Evolutionary conservation across 2,888 invertebrate genomes (phyloP).

Genomic region (Zygogramma bicolorata): DNA sequence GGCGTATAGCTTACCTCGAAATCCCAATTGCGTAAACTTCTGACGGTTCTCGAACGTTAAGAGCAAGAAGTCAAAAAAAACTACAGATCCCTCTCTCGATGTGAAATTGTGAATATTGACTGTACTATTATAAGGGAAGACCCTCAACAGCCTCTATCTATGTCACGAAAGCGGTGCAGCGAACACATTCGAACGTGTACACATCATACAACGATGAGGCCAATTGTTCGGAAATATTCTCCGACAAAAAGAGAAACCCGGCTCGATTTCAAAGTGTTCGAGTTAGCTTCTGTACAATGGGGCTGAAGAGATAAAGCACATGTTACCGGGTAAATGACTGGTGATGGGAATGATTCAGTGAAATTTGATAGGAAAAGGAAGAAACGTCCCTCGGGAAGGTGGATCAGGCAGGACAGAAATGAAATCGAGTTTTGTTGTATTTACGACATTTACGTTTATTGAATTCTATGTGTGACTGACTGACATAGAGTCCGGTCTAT

Average conservation of each 20-base stretch:
- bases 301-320: constrained; percentile 4
- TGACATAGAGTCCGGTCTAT: too few relatives aligned
- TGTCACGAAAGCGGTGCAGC: neutral
- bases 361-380: neutral
- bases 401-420: too few relatives aligned
- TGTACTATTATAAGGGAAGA: neutral
- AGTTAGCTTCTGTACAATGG: neutral
- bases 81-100: too few relatives aligned
- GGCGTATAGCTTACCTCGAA: too few relatives aligned
- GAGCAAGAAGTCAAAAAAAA: too few relatives aligned
- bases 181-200: constrained; percentile 5
- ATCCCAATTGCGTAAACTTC: too few relatives aligned
- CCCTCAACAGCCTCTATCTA: neutral
- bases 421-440: too few relatives aligned
- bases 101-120: neutral
- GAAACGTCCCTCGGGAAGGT: neutral
- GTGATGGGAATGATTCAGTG: neutral
- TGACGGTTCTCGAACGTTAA: too few relatives aligned
- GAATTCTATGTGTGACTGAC: too few relatives aligned
- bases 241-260: neutral
- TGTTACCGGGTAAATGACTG: constrained; percentile 3
- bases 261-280: neutral
- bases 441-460: too few relatives aligned
- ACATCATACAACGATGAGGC: constrained; percentile 15
- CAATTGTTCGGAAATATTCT: constrained; percentile 25